Conservation (phyloP, 2,797 vertebrate species). For the Rhinoraja longicauda region DNA sequence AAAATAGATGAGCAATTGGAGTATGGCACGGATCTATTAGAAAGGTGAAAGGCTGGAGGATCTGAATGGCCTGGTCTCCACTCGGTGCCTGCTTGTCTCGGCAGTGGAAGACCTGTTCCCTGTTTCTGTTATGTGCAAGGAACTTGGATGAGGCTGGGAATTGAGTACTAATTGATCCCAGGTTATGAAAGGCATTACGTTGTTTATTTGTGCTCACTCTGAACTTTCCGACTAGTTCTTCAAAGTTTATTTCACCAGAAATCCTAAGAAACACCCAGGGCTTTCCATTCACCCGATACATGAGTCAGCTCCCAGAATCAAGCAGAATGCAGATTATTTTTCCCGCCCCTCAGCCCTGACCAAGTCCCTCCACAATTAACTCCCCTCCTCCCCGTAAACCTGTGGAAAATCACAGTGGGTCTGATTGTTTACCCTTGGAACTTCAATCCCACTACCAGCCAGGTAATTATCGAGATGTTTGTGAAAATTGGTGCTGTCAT, state of each 20-base stretch:
- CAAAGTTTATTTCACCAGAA: neutral
- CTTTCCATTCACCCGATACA: neutral
- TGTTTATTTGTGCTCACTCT: constrained; percentile 30
- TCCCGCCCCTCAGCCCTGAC: neutral
- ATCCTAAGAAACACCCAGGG: neutral
- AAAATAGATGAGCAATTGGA: neutral
- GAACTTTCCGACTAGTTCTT: neutral
- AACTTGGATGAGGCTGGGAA: neutral
- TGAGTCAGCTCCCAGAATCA: neutral
- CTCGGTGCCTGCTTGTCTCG: neutral
- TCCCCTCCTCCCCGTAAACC: neutral
- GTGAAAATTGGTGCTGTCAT: constrained; percentile 10
- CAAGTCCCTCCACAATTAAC: neutral
- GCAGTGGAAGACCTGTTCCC: neutral
- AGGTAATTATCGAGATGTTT: neutral
- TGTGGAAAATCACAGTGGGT: too few species aligned
- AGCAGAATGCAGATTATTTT: neutral
- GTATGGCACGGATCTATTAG: neutral
- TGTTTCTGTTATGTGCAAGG: too few species aligned
- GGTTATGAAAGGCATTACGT: neutral
- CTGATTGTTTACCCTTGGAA: neutral
- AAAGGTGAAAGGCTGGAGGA: neutral
- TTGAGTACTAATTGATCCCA: neutral
- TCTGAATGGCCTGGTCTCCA: neutral
- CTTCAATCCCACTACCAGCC: neutral